Evolutionary conservation across 2,113 vertebrate genomes (phyloP).

Genomic region (Ailurus styani): DNA sequence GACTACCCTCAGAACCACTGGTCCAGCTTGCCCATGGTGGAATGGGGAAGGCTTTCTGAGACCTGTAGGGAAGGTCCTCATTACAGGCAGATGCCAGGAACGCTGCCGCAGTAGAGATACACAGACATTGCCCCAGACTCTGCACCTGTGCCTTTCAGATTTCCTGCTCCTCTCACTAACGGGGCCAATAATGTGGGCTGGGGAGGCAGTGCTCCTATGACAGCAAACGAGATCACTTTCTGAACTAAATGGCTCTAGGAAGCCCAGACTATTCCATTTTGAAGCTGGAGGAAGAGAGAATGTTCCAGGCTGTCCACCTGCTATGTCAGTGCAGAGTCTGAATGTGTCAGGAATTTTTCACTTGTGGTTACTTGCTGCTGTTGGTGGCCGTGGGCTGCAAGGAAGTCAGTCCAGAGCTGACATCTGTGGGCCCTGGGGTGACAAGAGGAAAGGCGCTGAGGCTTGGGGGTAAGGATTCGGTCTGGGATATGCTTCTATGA

Average conservation of each 20-base stretch:
- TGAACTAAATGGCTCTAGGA: neutral
- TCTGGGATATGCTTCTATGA: neutral
- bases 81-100: neutral
- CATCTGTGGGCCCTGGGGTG: neutral
- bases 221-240: neutral
- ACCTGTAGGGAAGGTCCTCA: neutral
- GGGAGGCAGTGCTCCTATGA: neutral
- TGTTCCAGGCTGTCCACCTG: neutral
- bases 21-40: neutral
- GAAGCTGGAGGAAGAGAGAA: slow-evolving; percentile 1
- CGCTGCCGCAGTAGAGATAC: accelerated
- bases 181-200: neutral
- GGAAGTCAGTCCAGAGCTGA: neutral
- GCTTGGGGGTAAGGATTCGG: neutral
- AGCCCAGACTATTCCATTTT: neutral
- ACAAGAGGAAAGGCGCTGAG: neutral
- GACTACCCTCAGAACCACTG: neutral
- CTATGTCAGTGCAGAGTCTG: neutral
- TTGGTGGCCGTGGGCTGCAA: neutral
- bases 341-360: neutral
- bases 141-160: neutral
- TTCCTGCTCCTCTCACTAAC: neutral
- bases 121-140: neutral
- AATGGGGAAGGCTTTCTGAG: neutral
- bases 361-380: neutral